Percentiles rank a stretch among this genome's conserved stretches.
Conservation (phyloP, 2,797 vertebrate genomes). For the Coregonus suidteri region DNA sequence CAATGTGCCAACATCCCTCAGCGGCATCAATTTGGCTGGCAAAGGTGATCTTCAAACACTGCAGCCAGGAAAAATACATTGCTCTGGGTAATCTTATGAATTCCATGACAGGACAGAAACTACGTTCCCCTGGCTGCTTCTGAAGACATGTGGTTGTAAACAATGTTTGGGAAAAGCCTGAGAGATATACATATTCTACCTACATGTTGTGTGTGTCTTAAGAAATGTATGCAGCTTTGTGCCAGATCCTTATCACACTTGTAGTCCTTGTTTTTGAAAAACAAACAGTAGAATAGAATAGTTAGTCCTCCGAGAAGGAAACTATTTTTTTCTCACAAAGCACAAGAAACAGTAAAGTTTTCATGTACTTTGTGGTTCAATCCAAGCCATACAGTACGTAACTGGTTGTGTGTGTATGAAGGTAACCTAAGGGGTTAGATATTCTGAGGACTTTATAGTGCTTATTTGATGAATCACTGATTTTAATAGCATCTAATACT, state of each 20-base stretch:
- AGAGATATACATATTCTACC: not conserved
- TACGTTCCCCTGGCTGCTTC: not conserved
- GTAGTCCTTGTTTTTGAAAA: not conserved
- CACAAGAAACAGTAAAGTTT: too few relatives aligned
- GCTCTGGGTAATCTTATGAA: not conserved
- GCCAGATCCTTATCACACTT: not conserved
- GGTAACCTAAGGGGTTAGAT: not conserved
- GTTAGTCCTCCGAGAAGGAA: not conserved
- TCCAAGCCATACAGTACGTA: not conserved
- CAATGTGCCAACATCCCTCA: not conserved
- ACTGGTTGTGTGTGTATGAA: not conserved
- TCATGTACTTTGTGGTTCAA: not conserved
- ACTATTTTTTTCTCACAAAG: not conserved
- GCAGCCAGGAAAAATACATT: not conserved
- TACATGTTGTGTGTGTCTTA: not conserved
- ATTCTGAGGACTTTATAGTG: not conserved
- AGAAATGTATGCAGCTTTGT: not conserved
- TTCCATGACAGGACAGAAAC: not conserved
- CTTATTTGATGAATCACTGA: not conserved
- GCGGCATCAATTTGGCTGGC: not conserved
- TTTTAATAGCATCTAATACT: not conserved
- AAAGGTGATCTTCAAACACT: not conserved
- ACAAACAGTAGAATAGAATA: not conserved
- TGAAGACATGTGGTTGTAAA: not conserved
- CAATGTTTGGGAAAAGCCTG: not conserved